Percentiles rank a stretch among this genome's conserved stretches.
phyloP scores from a whole-genome alignment of 2,888 invertebrate species.

The Cryptosula pallasiana region DNA sequence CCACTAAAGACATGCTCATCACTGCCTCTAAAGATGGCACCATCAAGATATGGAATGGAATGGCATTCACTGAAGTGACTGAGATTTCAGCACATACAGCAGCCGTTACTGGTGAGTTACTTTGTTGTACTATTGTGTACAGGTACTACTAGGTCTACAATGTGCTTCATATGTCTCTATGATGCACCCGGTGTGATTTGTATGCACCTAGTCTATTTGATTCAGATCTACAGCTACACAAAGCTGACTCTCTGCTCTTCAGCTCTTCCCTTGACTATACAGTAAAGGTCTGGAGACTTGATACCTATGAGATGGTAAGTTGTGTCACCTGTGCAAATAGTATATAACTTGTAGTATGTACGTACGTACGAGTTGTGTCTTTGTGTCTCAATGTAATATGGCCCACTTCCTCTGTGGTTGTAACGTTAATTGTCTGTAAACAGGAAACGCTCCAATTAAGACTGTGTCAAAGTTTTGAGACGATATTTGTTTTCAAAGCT shows the following conservation, averaged over 20 bases:
- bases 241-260: conserved; percentile 37
- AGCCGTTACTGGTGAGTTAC: conserved; percentile 34
- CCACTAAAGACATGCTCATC: conserved; percentile 35
- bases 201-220: too few species aligned
- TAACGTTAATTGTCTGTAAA: too few species aligned
- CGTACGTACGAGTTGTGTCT: too few species aligned
- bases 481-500: too few species aligned
- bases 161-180: too few species aligned
- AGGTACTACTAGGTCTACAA: neutral
- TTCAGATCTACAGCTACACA: too few species aligned
- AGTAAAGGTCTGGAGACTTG: conserved; percentile 42
- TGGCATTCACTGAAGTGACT: conserved; percentile 36
- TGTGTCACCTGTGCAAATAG: neutral
- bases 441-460: too few species aligned
- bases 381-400: too few species aligned
- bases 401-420: too few species aligned
- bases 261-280: conserved; percentile 42
- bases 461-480: too few species aligned
- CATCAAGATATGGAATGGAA: conserved; percentile 38
- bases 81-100: conserved; percentile 35
- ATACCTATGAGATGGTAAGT: conserved; percentile 40
- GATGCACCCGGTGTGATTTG: too few species aligned
- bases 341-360: too few species aligned
- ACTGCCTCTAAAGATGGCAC: conserved; percentile 38
- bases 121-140: neutral